Base-by-base conservation (phyloP, 92 coral and sea anemone genomes). In the Phymanthus crucifer region DNA sequence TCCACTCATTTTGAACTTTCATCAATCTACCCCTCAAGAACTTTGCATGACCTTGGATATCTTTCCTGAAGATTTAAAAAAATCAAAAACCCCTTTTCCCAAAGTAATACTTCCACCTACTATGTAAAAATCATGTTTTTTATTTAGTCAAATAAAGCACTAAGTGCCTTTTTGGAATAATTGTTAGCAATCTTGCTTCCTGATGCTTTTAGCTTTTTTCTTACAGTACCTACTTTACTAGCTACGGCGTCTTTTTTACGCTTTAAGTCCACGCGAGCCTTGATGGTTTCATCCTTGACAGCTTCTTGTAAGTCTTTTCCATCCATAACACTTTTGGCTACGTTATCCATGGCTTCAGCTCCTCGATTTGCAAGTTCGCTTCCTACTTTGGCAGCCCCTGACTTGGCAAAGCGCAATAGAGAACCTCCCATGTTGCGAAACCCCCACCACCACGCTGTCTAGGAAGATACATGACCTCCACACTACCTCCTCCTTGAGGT, bases 1-100 rank as follows among this genome's bases (percentile, higher is more conserved):
- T 7, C 83, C 83, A 32, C 32, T 81, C 21, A 52, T 86, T 16
- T 17, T 74, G 11, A 75, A 86, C 68, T 32, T 82, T 29, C 64
- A 38, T 26, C 86, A 66, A 21, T 71, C 27, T 14, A 56, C 83
- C 0, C 79, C 86, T 4, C 74, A 86, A 18, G 34, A 70, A 1
- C 37, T 37, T 0, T 73, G 83, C 12, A 16, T 74, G 14, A n/a
- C 11, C 1, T 36, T 57, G 8, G 80, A 76, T 21, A 35, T n/a
- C 2, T 36, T 76, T 3, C 80, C 72, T 21, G 80, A 61, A n/a
- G 80, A 76, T 46, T 40, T 76, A n/a, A 32, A 21, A 18, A 2
- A 16, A 34, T 34, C 54, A 43, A 19, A 38, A 23, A 35, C 21
- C 1, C 80, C 80, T 23, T 76, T 76, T 64, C 34, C 80, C n/a